Evolutionary conservation across 2,888 invertebrate genomes (phyloP), one percentile per base, ranked within the genome.

Genomic region (Nephrotoma flavescens): DNA sequence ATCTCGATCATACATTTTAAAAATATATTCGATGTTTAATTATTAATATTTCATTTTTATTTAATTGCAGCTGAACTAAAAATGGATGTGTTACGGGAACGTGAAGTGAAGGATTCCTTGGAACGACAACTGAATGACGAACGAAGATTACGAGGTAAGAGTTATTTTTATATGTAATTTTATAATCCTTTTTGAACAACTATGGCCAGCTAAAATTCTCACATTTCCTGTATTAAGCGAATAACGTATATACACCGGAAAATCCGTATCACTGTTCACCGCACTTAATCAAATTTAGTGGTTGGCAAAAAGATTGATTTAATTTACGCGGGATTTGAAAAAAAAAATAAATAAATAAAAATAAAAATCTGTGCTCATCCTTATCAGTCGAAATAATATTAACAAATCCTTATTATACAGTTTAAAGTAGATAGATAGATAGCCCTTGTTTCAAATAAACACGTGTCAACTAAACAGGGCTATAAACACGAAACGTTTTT

Each of bases 81-180:
- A 93, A 97, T 98, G 97, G 98, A 98, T 92, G 95, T 98, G 88
- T 93, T 98, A 88, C 94, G 97, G 90, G 98, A 98, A 92, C 93
- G 97, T 90, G 98, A 98, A 93, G 95, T 97, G 88, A 96, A 98
- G 93, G 98, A 98, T 92, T 97, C 96, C 90, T 92, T 98, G 90
- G 98, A 98, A 92, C 95, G 98, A 92, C 98, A 98, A 93, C 94
- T 98, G 88, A 93, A 95, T 89, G 98, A 98, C 91, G 98, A 98
- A 92, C 96, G 97, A 93, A 98, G 97, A 94, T 95, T 96, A 92
- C 94, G 97, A 95, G 96, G 98, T 98, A 92, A 95, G 97, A 94
- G 87, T 87, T 44, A 83, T 87, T 86, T 57, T 71, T 44, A 52
- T 2, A 31, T 31, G 31, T 31, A 31, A 31, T 31, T 31, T 31